phyloP scores from a whole-genome alignment of 2,113 vertebrate species.

The Prochilodus magdalenae region DNA sequence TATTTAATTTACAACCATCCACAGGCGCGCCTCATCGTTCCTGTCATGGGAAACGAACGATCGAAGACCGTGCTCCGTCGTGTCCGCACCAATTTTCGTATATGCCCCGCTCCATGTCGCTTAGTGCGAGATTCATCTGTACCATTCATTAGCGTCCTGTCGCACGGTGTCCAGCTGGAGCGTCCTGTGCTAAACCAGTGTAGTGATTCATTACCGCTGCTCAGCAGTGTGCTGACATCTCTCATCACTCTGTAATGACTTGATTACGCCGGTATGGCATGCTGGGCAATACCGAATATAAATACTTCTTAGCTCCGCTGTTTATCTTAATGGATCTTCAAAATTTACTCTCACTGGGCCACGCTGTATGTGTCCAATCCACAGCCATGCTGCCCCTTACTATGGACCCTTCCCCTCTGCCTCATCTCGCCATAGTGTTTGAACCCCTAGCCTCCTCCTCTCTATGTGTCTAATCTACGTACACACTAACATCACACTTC shows the following conservation, averaged over 20 bases:
- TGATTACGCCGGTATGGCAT: conserved; percentile 13
- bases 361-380: too few species aligned
- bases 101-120: neutral
- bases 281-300: neutral
- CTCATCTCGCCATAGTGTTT: too few species aligned
- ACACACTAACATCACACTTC: too few species aligned
- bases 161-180: neutral
- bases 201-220: neutral
- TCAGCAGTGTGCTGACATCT: conserved; percentile 1
- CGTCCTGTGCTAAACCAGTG: neutral
- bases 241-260: neutral
- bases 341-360: conserved; percentile 49
- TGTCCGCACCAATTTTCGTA: conserved; percentile 61
- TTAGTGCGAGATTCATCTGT: conserved; percentile 27
- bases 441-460: too few species aligned
- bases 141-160: conserved; percentile 23
- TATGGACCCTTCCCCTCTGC: too few species aligned
- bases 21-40: conserved; percentile 66
- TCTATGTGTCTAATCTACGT: too few species aligned
- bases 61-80: conserved; percentile 73
- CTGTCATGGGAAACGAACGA: conserved; percentile 70
- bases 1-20: conserved; percentile 60
- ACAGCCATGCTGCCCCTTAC: too few species aligned
- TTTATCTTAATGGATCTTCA: neutral
- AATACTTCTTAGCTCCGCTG: too few species aligned